A percentile compares a stretch with the other conserved stretches of the same genome.
These are phyloP conservation scores for Parnassius mnemosyne DNA, from an alignment of 2,888 invertebrate genomes.

Conservation along the genomic window DNA sequence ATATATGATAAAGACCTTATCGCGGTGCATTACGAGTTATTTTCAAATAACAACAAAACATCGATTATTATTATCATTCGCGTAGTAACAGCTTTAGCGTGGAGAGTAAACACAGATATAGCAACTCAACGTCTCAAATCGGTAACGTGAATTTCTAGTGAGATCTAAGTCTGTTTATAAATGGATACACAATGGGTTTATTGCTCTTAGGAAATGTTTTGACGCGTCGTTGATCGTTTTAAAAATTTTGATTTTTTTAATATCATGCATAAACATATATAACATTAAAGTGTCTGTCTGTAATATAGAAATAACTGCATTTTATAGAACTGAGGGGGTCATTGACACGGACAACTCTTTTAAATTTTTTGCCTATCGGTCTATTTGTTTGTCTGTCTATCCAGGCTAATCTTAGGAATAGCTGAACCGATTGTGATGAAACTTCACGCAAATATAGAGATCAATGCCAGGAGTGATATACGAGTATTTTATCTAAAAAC, in stretches of 20 bases:
- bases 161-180: constrained; percentile 18
- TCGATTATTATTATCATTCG: constrained; percentile 6
- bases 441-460: too few species aligned
- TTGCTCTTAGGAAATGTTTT: constrained; percentile 22
- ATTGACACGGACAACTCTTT: too few species aligned
- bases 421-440: too few species aligned
- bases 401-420: too few species aligned
- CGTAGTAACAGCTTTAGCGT: constrained; percentile 1
- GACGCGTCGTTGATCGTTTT: not conserved
- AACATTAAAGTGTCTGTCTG: too few species aligned
- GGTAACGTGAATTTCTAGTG: constrained; percentile 21
- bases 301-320: too few species aligned
- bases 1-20: constrained; percentile 11
- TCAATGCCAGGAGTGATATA: too few species aligned
- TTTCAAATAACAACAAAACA: not conserved
- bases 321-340: too few species aligned
- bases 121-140: constrained; percentile 15
- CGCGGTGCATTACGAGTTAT: not conserved
- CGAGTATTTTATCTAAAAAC: too few species aligned
- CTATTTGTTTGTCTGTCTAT: too few species aligned
- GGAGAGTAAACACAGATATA: constrained; percentile 1
- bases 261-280: not conserved
- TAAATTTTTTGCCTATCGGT: too few species aligned
- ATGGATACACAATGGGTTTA: constrained; percentile 23
- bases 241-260: not conserved